Conservation (phyloP, 1,140 invertebrate genomes). For the Dufourea novaeangliae region DNA sequence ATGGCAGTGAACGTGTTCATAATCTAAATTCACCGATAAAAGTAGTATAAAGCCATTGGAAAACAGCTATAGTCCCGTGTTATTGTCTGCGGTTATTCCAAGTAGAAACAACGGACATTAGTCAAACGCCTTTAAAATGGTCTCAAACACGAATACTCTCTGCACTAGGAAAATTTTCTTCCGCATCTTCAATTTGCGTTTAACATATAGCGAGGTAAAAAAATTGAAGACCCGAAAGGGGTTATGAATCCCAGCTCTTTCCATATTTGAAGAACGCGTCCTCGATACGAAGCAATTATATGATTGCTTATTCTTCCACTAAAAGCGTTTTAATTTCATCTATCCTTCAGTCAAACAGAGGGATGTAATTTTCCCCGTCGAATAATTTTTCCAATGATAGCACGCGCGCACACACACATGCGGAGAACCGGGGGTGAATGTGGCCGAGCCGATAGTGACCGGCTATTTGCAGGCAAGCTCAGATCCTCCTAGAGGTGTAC, state of each 20-base stretch:
- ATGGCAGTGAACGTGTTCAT: too few relatives aligned
- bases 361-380: slow-evolving; percentile 32
- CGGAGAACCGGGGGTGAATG: slow-evolving; percentile 36
- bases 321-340: slow-evolving; percentile 24
- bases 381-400: slow-evolving; percentile 55
- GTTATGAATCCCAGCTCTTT: not conserved
- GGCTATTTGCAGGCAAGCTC: slow-evolving; percentile 69
- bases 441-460: slow-evolving; percentile 61
- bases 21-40: too few relatives aligned
- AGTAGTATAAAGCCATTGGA: too few relatives aligned
- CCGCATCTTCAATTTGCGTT: too few relatives aligned
- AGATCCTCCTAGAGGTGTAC: slow-evolving; percentile 59
- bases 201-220: too few relatives aligned
- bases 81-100: too few relatives aligned
- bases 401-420: not conserved
- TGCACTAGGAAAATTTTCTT: too few relatives aligned
- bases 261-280: slow-evolving; percentile 3
- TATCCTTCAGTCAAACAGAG: slow-evolving; percentile 15
- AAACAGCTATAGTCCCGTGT: too few relatives aligned
- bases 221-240: not conserved
- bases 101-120: too few relatives aligned
- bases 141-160: too few relatives aligned
- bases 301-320: slow-evolving; percentile 29
- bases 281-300: slow-evolving; percentile 22
- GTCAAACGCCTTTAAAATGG: too few relatives aligned